Evolutionary conservation across 2,888 invertebrate genomes (phyloP).

Genomic region (Pycnomerus fuliginosus): DNA sequence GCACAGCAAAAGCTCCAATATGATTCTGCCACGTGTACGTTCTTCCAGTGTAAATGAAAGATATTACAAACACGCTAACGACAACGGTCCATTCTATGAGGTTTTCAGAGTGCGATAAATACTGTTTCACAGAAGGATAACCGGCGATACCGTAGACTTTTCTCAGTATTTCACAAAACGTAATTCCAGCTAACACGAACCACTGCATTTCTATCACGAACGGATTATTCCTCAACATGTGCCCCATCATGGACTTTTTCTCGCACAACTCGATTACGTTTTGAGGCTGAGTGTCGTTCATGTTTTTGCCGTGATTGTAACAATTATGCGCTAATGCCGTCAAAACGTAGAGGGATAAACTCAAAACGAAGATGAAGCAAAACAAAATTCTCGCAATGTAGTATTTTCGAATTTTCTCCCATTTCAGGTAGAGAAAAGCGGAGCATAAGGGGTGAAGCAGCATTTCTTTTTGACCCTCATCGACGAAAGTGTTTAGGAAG

Average conservation of each 20-base stretch:
- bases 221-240: slow-evolving; percentile 73
- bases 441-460: slow-evolving; percentile 84
- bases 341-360: slow-evolving; percentile 78
- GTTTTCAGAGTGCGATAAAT: slow-evolving; percentile 81
- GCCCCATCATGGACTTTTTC: slow-evolving; percentile 75
- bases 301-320: slow-evolving; percentile 77
- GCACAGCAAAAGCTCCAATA: slow-evolving; percentile 81
- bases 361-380: slow-evolving; percentile 76
- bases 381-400: slow-evolving; percentile 78
- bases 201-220: slow-evolving; percentile 79
- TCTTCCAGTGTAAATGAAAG: slow-evolving; percentile 75
- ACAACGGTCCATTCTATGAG: slow-evolving; percentile 87
- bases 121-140: slow-evolving; percentile 78
- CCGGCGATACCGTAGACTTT: slow-evolving; percentile 81
- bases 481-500: slow-evolving; percentile 82
- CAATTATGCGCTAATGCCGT: slow-evolving; percentile 83
- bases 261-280: slow-evolving; percentile 75
- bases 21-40: slow-evolving; percentile 85
- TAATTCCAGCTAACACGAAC: slow-evolving; percentile 78
- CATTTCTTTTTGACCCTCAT: slow-evolving; percentile 86
- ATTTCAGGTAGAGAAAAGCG: slow-evolving; percentile 83
- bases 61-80: slow-evolving; percentile 78
- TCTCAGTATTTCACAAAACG: slow-evolving; percentile 75
- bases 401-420: slow-evolving; percentile 88
- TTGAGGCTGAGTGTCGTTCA: slow-evolving; percentile 64